Conservation (phyloP, 2,113 vertebrate genomes). For the Phoenicopterus ruber region DNA sequence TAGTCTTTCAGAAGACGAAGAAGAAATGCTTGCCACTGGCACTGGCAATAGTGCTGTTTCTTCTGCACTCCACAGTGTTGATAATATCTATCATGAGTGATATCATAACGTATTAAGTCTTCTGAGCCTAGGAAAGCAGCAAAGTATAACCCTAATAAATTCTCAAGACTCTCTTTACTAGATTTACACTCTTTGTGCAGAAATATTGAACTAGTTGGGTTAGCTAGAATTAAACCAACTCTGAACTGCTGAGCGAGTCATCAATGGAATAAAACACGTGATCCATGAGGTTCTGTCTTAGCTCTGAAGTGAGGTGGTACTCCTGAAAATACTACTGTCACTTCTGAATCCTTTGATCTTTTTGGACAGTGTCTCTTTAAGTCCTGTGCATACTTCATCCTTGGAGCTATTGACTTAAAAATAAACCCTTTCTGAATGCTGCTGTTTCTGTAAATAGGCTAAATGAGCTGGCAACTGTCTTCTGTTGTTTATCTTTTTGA, state of each 20-base stretch:
- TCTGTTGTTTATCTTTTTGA: not conserved
- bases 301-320: conserved; percentile 6
- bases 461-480: conserved; percentile 40
- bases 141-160: conserved; percentile 26
- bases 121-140: not conserved
- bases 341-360: conserved; percentile 39
- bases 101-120: conserved; percentile 20
- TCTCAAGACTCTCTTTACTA: not conserved
- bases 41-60: not conserved
- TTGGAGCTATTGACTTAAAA: conserved; percentile 45
- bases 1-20: conserved; percentile 3
- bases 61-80: not conserved
- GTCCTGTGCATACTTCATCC: conserved; percentile 12
- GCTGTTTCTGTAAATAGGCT: conserved; percentile 42
- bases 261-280: not conserved
- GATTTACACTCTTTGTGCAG: not conserved
- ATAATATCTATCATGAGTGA: conserved; percentile 16
- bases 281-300: not conserved
- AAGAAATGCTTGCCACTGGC: conserved; percentile 27
- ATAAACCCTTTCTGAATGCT: not conserved
- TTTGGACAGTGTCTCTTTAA: conserved; percentile 35
- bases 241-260: not conserved
- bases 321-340: not conserved
- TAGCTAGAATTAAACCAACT: conserved; percentile 9
- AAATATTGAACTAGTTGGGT: not conserved